Percentiles rank a stretch among this genome's conserved stretches.
Conservation (phyloP, 2,888 invertebrate genomes). For the Rhimphoctona megacephalus region DNA sequence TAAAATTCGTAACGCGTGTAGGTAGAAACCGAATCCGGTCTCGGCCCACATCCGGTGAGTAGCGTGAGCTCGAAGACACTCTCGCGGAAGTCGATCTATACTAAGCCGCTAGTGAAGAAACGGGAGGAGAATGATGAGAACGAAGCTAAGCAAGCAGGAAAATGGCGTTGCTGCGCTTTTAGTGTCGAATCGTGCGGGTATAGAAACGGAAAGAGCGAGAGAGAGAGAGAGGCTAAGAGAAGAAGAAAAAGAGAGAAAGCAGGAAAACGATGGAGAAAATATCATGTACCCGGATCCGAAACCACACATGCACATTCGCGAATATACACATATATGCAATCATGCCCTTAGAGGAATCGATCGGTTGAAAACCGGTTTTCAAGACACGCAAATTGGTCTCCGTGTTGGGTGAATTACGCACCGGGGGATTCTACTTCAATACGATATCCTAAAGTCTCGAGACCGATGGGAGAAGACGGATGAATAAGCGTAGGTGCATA, state of each 20-base stretch:
- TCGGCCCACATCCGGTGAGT: slow-evolving; percentile 77
- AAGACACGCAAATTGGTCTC: slow-evolving; percentile 65
- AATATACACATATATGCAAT: slow-evolving; percentile 13
- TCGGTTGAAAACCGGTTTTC: slow-evolving; percentile 79
- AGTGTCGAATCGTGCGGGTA: slow-evolving; percentile 65
- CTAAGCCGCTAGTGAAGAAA: slow-evolving; percentile 58
- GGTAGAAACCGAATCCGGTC: slow-evolving; percentile 78
- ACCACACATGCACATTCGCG: slow-evolving; percentile 61
- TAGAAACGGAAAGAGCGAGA: slow-evolving; percentile 45
- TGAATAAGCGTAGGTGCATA: slow-evolving; percentile 36
- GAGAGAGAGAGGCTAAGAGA: slow-evolving; percentile 65
- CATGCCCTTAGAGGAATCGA: slow-evolving; percentile 78
- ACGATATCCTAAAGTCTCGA: slow-evolving; percentile 42
- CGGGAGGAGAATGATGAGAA: slow-evolving; percentile 65
- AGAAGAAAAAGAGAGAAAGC: slow-evolving; percentile 71
- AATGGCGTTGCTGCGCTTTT: slow-evolving; percentile 66
- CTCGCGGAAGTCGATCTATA: slow-evolving; percentile 78
- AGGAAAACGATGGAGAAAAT: slow-evolving; percentile 51
- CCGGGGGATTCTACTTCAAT: slow-evolving; percentile 31
- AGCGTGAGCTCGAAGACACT: slow-evolving; percentile 39
- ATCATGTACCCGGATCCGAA: slow-evolving; percentile 82
- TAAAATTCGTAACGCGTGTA: slow-evolving; percentile 75
- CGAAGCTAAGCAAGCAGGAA: slow-evolving; percentile 71
- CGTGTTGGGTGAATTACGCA: slow-evolving; percentile 52
- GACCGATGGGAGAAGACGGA: slow-evolving; percentile 33